Evolutionary conservation across 2,797 vertebrate species (phyloP), one percentile per base, ranked within the genome.

Genomic region (Potorous gilbertii): DNA sequence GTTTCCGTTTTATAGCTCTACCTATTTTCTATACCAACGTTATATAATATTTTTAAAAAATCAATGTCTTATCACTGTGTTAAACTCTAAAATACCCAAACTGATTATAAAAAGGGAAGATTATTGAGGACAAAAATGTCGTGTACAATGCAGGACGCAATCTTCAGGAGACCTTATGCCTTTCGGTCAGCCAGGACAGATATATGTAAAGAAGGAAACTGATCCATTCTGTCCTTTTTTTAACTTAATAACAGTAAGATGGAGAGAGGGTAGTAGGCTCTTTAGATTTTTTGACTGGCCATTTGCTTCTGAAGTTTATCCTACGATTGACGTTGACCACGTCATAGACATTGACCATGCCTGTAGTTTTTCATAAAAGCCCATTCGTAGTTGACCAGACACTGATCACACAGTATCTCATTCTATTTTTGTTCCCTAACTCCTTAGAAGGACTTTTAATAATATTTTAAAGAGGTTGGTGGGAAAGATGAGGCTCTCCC

Each of bases 31-130:
- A 56, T 56, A 27, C 31, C 27, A 55, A 92, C 92, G 56, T 21
- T 94, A 2, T 92, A 59, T 90, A 87, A 54, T 95, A 55, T 91
- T 94, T 90, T 29, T 46, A 0, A 74, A 81, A 97, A 92, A 92
- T 91, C 62, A 95, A 27, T 95, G 56, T 29, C 92, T 96, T 97
- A 9, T 93, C 93, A 92, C 92, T 21, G 93, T 94, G 59, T 92
- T 95, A 94, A 96, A 92, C 92, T 96, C 94, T 87, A 54, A 96
- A 95, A 94, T 95, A 93, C 14, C 54, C 90, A 91, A 92, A 54
- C 59, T 95, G 31, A 24, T 93, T 92, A 92, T 92, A 90, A 96
- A 96, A 96, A 59, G 57, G 81, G 94, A 95, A 93, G 91, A 62
- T 97, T 90, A 0, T 89, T 92, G 59, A 97, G 59, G 50, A 11